Percentiles rank a stretch among this genome's conserved stretches.
Evolutionary conservation across 2,888 invertebrate species (phyloP).

Genomic region (Drosophila cognata): DNA sequence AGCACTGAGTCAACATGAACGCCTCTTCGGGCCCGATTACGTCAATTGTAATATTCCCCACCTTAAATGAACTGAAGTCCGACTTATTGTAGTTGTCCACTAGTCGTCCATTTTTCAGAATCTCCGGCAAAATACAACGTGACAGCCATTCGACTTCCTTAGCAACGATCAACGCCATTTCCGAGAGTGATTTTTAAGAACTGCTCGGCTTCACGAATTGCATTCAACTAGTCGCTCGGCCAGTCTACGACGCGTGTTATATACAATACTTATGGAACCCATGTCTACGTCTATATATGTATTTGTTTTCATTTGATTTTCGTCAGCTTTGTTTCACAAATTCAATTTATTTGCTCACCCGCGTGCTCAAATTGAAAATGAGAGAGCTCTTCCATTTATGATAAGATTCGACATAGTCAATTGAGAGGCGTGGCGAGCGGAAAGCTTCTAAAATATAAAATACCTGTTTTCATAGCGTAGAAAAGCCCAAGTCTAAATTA

Average conservation of each 20-base stretch:
- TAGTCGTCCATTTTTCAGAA: constrained; percentile 61
- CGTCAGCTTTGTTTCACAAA: constrained; percentile 1
- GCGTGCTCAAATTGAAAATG: neutral
- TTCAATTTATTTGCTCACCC: neutral
- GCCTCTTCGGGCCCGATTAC: constrained; percentile 74
- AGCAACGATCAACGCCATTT: constrained; percentile 44
- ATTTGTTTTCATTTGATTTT: constrained; percentile 8
- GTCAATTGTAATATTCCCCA: constrained; percentile 59
- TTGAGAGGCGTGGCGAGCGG: neutral
- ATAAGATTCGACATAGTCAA: constrained; percentile 18
- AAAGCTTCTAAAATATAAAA: neutral
- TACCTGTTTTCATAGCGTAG: neutral
- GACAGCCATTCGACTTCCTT: constrained; percentile 70
- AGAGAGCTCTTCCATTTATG: neutral
- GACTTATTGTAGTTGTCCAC: constrained; percentile 36
- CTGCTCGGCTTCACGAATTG: constrained; percentile 13
- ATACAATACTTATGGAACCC: constrained; percentile 5
- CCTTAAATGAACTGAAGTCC: constrained; percentile 43
- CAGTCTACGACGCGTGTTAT: neutral
- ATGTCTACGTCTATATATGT: neutral
- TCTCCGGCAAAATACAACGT: constrained; percentile 53
- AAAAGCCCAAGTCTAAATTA: neutral
- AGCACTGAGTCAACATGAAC: constrained; percentile 82
- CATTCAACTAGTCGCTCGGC: constrained; percentile 23
- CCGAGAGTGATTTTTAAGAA: constrained; percentile 7